phyloP scores from a whole-genome alignment of 2,797 vertebrate genomes.

The Uromys caudimaculatus region DNA sequence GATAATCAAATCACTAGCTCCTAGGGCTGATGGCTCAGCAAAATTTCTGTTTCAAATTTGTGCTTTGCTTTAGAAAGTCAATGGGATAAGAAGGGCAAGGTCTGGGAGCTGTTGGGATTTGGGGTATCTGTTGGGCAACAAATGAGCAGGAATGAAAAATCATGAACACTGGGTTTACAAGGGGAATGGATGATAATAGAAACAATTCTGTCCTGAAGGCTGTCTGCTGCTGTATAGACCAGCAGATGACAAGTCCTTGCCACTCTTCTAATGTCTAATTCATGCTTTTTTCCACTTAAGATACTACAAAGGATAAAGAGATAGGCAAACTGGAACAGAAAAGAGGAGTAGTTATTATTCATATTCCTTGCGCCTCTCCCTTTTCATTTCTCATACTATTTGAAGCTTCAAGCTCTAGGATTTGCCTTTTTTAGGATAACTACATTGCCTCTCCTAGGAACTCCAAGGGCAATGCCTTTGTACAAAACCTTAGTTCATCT shows the following conservation, averaged over 20 bases:
- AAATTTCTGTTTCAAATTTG: conserved; percentile 58
- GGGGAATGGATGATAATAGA: not conserved
- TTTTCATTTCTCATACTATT: conserved; percentile 52
- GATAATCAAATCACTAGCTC: conserved; percentile 74
- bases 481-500: conserved; percentile 65
- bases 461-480: conserved; percentile 55
- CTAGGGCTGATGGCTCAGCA: conserved; percentile 71
- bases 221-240: not conserved
- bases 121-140: not conserved
- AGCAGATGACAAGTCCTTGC: not conserved
- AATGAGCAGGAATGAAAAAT: not conserved
- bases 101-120: conserved; percentile 49
- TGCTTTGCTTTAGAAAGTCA: conserved; percentile 22
- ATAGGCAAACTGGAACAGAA: not conserved
- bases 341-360: not conserved
- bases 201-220: not conserved
- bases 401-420: conserved; percentile 30
- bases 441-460: conserved; percentile 39
- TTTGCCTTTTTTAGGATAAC: conserved; percentile 62
- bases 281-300: not conserved
- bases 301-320: not conserved
- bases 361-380: not conserved
- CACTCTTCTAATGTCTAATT: not conserved
- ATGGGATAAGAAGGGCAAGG: not conserved
- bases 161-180: not conserved